Evolutionary conservation across 2,113 vertebrate genomes (phyloP), one percentile per base, ranked within the genome.

Genomic region (Rhynchomys soricoides): DNA sequence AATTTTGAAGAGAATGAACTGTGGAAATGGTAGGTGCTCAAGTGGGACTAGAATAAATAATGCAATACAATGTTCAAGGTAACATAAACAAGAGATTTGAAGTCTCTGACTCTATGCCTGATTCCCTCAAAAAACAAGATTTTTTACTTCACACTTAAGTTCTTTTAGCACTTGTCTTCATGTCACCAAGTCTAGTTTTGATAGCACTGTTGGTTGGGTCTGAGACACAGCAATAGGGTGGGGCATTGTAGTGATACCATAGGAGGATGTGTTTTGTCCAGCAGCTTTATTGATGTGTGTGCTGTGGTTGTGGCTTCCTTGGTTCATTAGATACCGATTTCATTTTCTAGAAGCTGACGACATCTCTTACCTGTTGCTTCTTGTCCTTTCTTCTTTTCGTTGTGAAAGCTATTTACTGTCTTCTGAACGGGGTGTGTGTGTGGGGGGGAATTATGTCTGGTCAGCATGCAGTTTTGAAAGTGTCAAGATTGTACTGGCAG

Each of bases 11-110:
- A 50, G 78, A n/a, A 45, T 52, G 21, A 19, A n/a, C 8, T 43
- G 3, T 83, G 37, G 75, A 90, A 70, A 77, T 31, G 2, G 31
- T 37, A 0, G 9, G 29, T 85, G 68, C 40, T 71, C 62, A 78
- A 43, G 77, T 94, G 55, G 55, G 7, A 59, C 86, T 71, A 83
- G 59, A 83, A 29, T 31, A 91, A 68, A 59, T 87, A 50, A 52
- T 92, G 8, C n/a, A 75, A 55, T 96, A 1, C 29, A 68, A 45
- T 83, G 95, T 95, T 89, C 40, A 68, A 73, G 71, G 45, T 87
- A 91, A 45, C 24, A 11, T 22, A 52, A 12, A 22, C n/a, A 29
- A 91, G 31, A 62, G 21, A 52, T 40, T n/a, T 71, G 52, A 48
- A 86, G 13, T 45, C 71, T 95, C 22, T 70, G 12, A 45, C 9